A percentile compares a stretch with the other conserved stretches of the same genome.
Evolutionary conservation across 2,888 invertebrate species (phyloP).

Genomic region (Belgica antarctica): DNA sequence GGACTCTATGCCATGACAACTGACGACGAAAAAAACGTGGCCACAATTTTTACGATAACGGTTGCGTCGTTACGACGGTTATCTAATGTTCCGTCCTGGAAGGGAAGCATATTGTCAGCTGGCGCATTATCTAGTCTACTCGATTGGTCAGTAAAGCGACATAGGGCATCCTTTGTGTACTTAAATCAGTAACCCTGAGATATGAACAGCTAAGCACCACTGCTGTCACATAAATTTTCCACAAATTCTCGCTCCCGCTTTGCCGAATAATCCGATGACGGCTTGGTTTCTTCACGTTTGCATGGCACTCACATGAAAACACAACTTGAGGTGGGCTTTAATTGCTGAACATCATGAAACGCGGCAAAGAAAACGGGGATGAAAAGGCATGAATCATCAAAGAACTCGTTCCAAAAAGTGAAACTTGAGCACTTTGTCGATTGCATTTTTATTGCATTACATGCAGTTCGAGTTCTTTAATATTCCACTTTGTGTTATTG

Average conservation of each 20-base stretch:
- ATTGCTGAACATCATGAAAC: slow-evolving; percentile 15
- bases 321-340: slow-evolving; percentile 22
- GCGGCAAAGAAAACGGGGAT: background rate
- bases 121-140: background rate
- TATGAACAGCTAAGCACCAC: background rate
- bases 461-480: slow-evolving; percentile 1
- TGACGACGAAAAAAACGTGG: background rate
- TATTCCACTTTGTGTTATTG: slow-evolving; percentile 25
- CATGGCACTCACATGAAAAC: background rate
- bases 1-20: slow-evolving; percentile 23
- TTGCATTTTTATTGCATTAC: slow-evolving; percentile 39
- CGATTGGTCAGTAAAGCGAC: slow-evolving; percentile 13
- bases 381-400: slow-evolving; percentile 34
- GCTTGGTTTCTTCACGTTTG: slow-evolving; percentile 11
- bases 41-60: slow-evolving; percentile 31
- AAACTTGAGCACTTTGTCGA: background rate
- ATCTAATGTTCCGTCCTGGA: slow-evolving; percentile 19
- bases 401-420: background rate
- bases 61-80: slow-evolving; percentile 28
- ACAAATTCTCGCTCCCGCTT: background rate
- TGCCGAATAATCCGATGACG: no score
- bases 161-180: no score
- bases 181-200: no score
- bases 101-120: slow-evolving; percentile 40
- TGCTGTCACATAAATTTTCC: slow-evolving; percentile 31